Conservation (phyloP, 2,888 invertebrate species). For the Cantharis rustica region DNA sequence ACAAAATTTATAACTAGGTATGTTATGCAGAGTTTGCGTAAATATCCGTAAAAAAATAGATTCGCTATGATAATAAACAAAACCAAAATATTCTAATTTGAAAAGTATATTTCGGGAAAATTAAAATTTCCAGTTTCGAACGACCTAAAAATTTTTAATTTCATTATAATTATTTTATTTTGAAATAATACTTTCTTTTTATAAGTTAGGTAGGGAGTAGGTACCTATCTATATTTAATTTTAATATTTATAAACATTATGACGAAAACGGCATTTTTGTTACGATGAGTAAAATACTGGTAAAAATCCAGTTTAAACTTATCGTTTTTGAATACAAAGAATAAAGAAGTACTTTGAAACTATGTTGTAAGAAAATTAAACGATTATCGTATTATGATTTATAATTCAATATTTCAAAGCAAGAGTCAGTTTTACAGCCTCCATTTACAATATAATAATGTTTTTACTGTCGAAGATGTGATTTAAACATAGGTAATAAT, state of each 20-base stretch:
- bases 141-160: not conserved
- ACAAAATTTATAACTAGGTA: not conserved
- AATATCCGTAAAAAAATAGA: not conserved
- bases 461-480: not conserved
- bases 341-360: not conserved
- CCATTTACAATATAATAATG: not conserved
- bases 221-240: too few species aligned
- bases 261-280: too few species aligned
- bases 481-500: not conserved
- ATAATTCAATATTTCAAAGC: not conserved
- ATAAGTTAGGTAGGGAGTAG: too few species aligned
- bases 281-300: not conserved
- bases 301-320: not conserved
- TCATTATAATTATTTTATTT: too few species aligned
- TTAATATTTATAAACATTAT: too few species aligned
- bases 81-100: not conserved
- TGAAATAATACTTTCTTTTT: not conserved
- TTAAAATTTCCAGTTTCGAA: not conserved
- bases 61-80: not conserved
- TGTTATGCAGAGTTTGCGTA: not conserved
- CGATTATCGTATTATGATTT: not conserved
- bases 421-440: not conserved
- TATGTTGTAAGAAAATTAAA: not conserved
- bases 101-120: not conserved
- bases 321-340: not conserved